Percentiles rank a stretch among this genome's conserved stretches.
These are phyloP conservation scores for Basileuterus tristriatus DNA, from an alignment of 2,797 vertebrate genomes.

Conservation along the genomic window DNA sequence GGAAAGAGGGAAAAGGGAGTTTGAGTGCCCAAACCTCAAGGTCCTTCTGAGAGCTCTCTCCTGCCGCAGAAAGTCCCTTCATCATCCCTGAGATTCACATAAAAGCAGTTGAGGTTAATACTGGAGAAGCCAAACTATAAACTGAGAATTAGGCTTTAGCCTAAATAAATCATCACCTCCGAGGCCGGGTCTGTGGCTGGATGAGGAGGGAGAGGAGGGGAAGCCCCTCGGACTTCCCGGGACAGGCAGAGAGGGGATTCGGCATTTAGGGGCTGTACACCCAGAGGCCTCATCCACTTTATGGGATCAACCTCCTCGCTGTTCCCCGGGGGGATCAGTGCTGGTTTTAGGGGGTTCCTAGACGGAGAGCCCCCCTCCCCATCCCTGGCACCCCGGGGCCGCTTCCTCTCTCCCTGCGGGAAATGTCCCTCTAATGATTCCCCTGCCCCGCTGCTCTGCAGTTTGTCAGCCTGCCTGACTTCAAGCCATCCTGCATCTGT, in stretches of 20 bases:
- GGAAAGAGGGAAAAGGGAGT: neutral
- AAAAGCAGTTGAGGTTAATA: constrained; percentile 20
- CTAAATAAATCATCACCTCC: constrained; percentile 28
- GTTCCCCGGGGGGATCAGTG: neutral
- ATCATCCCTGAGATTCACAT: constrained; percentile 6
- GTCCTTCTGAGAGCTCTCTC: neutral
- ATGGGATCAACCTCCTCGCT: accelerated
- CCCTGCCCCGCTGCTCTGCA: constrained; percentile 61
- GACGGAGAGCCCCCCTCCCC: neutral
- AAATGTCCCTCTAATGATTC: constrained; percentile 61
- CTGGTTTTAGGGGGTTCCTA: neutral
- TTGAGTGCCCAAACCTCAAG: neutral
- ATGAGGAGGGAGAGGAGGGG: neutral
- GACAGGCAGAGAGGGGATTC: neutral
- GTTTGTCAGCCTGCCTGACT: constrained; percentile 64
- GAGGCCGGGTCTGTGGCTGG: neutral
- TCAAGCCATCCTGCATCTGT: constrained; percentile 64
- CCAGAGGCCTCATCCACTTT: accelerated
- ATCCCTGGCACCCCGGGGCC: neutral
- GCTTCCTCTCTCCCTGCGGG: constrained; percentile 55
- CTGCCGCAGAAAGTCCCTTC: neutral
- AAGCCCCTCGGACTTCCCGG: neutral
- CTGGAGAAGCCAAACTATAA: constrained; percentile 22
- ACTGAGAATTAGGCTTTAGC: constrained; percentile 35
- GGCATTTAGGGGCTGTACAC: accelerated